Base-by-base conservation (phyloP, 2,888 invertebrate genomes). In the Phrixothrix hirtus region DNA sequence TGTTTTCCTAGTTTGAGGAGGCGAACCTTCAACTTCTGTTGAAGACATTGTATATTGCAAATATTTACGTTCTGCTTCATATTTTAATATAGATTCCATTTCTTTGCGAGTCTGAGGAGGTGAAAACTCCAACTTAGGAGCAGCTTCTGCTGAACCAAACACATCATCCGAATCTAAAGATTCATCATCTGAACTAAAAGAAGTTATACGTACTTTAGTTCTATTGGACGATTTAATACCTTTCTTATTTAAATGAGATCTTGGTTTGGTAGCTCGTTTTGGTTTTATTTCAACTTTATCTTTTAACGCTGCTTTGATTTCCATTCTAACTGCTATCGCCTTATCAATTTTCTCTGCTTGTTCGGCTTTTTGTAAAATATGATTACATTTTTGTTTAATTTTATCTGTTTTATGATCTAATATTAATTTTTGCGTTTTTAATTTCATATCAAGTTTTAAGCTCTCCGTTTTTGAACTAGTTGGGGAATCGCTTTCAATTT, bases 81-180 rank as follows among this genome's bases (percentile, higher is more conserved):
- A 81, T 66, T 86, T 85, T 25, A 88, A 70, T 52, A 88, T 88
- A 0, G 87, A 87, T 69, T 87, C 87, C 63, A 87, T 83, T 67
- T 88, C 87, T 72, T 87, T 87, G 4, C 87, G 80, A 27, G 87
- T 87, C 66, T 88, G 87, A 1, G 87, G 87, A 1, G 87, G 87
- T 9, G 87, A 87, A 71, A 87, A 87, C 68, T 88, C 87, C 26
- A 87, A 77, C 63, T 84, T 82, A 1, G 87, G 87, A 48, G 86
- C 86, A 10, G 87, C 86, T 74, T 88, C 87, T 0, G 87, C 85
- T 15, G 86, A 86, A 16, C 87, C 87, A 68, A 88, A 88, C 1
- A 88, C 87, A 71, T 88, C 87, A 71, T 88, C 87, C 0, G 87
- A 87, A 74, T 88, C 87, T 9, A 88, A 78, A 57, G 87, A 87